Conservation (phyloP, 2,888 invertebrate species). For the Macrosoma leucophasiata region DNA sequence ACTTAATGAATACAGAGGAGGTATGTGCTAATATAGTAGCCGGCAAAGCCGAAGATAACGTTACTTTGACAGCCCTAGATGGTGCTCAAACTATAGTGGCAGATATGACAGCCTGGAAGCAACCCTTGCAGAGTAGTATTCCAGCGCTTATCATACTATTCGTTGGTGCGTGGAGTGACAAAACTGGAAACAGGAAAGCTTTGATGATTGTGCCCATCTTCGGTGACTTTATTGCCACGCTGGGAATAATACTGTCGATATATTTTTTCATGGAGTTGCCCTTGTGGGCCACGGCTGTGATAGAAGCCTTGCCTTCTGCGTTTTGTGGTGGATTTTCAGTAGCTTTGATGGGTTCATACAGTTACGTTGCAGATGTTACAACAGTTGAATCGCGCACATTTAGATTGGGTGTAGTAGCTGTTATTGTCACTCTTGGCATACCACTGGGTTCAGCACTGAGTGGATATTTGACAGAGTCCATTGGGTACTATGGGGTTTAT, state of each 20-base stretch:
- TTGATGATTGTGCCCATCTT: conserved; percentile 73
- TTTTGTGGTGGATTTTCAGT: conserved; percentile 75
- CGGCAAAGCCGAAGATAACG: conserved; percentile 42
- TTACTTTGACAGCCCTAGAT: conserved; percentile 43
- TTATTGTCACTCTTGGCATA: conserved; percentile 66
- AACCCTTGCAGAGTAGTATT: conserved; percentile 69
- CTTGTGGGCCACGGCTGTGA: conserved; percentile 67
- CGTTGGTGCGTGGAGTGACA: conserved; percentile 79
- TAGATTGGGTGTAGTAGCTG: conserved; percentile 75
- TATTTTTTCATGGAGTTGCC: conserved; percentile 75
- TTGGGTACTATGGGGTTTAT: conserved; percentile 66
- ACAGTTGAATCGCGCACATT: conserved; percentile 76
- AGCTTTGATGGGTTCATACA: conserved; percentile 75
- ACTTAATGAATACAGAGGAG: conserved; percentile 62
- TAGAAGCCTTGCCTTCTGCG: conserved; percentile 72
- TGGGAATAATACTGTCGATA: conserved; percentile 68
- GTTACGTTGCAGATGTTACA: conserved; percentile 77
- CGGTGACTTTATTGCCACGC: conserved; percentile 69
- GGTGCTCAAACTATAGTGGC: conserved; percentile 61
- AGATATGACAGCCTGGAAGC: conserved; percentile 72
- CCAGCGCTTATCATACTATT: conserved; percentile 75
- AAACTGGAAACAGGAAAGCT: conserved; percentile 72
- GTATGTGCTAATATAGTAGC: conserved; percentile 61
- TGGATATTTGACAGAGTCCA: conserved; percentile 60
- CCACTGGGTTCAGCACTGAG: conserved; percentile 70